Base-by-base conservation (phyloP, 2,888 invertebrate species). In the Trissoscelio sp. region DNA sequence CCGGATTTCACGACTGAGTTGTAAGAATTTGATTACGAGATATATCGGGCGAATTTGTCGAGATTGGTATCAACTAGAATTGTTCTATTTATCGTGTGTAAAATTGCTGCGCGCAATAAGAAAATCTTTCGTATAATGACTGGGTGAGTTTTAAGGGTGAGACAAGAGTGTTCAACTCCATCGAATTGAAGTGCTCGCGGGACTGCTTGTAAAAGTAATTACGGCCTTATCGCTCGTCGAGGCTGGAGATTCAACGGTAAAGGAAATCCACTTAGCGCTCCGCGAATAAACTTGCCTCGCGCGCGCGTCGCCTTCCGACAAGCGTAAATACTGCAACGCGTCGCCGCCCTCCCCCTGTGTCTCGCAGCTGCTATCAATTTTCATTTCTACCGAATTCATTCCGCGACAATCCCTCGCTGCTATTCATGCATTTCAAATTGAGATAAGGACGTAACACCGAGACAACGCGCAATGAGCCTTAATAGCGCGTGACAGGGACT, bases 181-280 rank as follows among this genome's bases (percentile, higher is more conserved):
- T 64, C 75, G 82, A 79, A 82, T 72, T 79, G 57, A 79, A 79
- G 70, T 72, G 60, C 82, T 79, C 82, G 79, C 28, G 84, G 82
- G 84, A 83, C 83, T 83, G 83, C 85, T 87, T 86, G 86, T 87
- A 86, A 87, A 87, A 86, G 87, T 87, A 87, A 87, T 87, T 86
- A 86, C 85, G 83, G 78, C 84, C 85, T 86, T 87, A 87, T 86
- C 87, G 85, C 81, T 78, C 75, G 81, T 69, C 82, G 82, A 75
- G 67, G 34, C 66, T 78, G 72, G 46, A 79, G 79, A 77, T 74
- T 75, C 75, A 60, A 78, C 70, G 66, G 78, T 34, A 69, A 82
- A 79, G 83, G 81, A 80, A 83, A 81, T 81, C 85, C 85, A 85
- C 84, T 85, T 85, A 85, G 83, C 82, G 72, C 80, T 78, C 82